Conservation (phyloP, 2,797 vertebrate genomes). For the Pelochelys cantorii region DNA sequence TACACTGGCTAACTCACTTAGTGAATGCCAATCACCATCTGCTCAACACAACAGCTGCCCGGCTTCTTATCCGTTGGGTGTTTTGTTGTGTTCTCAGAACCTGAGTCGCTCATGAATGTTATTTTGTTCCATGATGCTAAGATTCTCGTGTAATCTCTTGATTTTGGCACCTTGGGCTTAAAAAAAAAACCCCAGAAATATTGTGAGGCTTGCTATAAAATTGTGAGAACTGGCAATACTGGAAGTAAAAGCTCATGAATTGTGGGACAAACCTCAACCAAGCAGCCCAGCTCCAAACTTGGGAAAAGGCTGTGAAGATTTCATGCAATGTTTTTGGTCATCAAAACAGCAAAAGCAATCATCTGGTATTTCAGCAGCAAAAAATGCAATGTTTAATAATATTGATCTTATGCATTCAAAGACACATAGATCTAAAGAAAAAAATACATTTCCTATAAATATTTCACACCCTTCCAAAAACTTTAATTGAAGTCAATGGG, state of each 20-base stretch:
- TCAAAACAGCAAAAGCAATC: slow-evolving; percentile 62
- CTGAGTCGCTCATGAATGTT: not conserved
- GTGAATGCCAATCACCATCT: not conserved
- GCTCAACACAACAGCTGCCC: not conserved
- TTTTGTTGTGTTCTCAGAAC: not conserved
- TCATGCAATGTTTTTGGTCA: slow-evolving; percentile 56
- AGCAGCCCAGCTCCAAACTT: slow-evolving; percentile 56
- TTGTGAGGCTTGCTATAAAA: slow-evolving; percentile 41
- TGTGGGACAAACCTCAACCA: slow-evolving; percentile 65
- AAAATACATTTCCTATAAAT: slow-evolving; percentile 27
- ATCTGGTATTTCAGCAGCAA: slow-evolving; percentile 45
- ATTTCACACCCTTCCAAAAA: not conserved
- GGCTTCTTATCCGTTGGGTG: not conserved
- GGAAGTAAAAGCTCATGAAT: slow-evolving; percentile 61
- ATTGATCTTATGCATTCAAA: slow-evolving; percentile 50
- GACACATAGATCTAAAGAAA: slow-evolving; percentile 71
- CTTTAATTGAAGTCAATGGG: not conserved
- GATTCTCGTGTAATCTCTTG: slow-evolving; percentile 40
- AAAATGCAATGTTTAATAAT: slow-evolving; percentile 27
- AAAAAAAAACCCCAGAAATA: slow-evolving; percentile 39
- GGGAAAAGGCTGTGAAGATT: slow-evolving; percentile 65
- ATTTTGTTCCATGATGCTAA: not conserved
- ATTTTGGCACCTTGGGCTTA: slow-evolving; percentile 63
- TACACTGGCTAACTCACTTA: not conserved
- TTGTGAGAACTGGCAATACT: slow-evolving; percentile 61